phyloP scores from a whole-genome alignment of 2,113 vertebrate genomes.

The Neopipo cinnamomea region DNA sequence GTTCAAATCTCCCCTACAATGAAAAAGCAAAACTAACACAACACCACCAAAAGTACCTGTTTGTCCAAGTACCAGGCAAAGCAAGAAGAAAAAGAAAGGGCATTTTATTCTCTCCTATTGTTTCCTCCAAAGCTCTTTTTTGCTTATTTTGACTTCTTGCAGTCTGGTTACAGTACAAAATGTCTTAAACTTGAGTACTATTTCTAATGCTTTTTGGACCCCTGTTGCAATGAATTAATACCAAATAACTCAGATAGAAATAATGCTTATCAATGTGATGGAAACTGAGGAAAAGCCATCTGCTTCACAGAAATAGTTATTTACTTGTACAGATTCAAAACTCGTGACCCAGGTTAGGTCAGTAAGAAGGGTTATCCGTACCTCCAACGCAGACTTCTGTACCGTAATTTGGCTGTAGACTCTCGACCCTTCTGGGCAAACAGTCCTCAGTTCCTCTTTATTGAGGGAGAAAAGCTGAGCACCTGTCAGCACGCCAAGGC shows the following conservation, averaged over 20 bases:
- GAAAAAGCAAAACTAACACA: not conserved
- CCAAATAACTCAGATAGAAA: not conserved
- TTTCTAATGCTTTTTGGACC: not conserved
- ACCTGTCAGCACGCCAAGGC: conserved; percentile 91
- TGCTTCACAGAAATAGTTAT: not conserved
- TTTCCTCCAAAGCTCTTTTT: not conserved
- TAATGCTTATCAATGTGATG: accelerated
- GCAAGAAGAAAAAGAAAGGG: not conserved
- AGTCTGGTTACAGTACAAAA: not conserved
- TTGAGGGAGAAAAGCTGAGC: conserved; percentile 97
- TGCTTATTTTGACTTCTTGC: not conserved
- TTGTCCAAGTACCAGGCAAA: not conserved
- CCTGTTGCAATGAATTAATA: not conserved
- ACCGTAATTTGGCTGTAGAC: conserved; percentile 94
- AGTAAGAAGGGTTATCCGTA: conserved; percentile 34
- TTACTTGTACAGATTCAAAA: not conserved
- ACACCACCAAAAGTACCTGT: not conserved
- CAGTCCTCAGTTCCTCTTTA: conserved; percentile 92
- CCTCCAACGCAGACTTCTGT: conserved; percentile 94
- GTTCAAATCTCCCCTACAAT: not conserved
- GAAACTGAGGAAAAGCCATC: not conserved
- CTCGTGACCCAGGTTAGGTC: accelerated
- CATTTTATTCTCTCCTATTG: not conserved
- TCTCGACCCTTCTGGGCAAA: conserved; percentile 90
- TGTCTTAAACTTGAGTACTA: not conserved